These are phyloP conservation scores for Drosophila sp. DNA, from an alignment of 1,140 invertebrate species.

Conservation along the genomic window DNA sequence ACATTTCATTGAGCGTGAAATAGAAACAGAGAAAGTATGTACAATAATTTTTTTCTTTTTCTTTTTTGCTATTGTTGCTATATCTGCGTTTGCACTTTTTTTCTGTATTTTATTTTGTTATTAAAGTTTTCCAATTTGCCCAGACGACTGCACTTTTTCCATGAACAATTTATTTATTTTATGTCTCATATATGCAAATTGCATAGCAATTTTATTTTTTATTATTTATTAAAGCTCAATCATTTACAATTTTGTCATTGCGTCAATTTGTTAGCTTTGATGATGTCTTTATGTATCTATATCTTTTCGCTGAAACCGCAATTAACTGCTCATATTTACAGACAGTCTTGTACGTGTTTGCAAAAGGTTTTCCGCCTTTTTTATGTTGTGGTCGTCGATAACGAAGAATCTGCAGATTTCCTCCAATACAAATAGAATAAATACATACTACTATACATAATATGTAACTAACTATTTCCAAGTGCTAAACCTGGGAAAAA, in stretches of 20 bases:
- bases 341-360: slow-evolving; percentile 57
- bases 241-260: slow-evolving; percentile 73
- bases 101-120: slow-evolving; percentile 38
- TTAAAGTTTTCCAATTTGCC: slow-evolving; percentile 76
- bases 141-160: slow-evolving; percentile 61
- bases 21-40: slow-evolving; percentile 82
- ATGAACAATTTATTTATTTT: slow-evolving; percentile 46
- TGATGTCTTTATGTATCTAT: slow-evolving; percentile 28
- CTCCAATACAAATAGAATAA: background rate
- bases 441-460: too few species aligned
- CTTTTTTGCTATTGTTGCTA: slow-evolving; percentile 41
- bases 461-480: background rate
- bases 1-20: slow-evolving; percentile 83
- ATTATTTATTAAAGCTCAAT: slow-evolving; percentile 35
- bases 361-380: slow-evolving; percentile 62
- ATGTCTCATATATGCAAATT: slow-evolving; percentile 73
- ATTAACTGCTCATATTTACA: slow-evolving; percentile 60
- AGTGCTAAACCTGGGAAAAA: slow-evolving; percentile 5
- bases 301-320: slow-evolving; percentile 57
- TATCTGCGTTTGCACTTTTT: slow-evolving; percentile 55
- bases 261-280: slow-evolving; percentile 63
- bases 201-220: slow-evolving; percentile 65
- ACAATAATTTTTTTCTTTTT: slow-evolving; percentile 68
- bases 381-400: slow-evolving; percentile 2
- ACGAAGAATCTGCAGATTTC: slow-evolving; percentile 39